These are phyloP conservation scores for Blennius ocellaris DNA, from an alignment of 2,113 vertebrate species.

Conservation along the genomic window DNA sequence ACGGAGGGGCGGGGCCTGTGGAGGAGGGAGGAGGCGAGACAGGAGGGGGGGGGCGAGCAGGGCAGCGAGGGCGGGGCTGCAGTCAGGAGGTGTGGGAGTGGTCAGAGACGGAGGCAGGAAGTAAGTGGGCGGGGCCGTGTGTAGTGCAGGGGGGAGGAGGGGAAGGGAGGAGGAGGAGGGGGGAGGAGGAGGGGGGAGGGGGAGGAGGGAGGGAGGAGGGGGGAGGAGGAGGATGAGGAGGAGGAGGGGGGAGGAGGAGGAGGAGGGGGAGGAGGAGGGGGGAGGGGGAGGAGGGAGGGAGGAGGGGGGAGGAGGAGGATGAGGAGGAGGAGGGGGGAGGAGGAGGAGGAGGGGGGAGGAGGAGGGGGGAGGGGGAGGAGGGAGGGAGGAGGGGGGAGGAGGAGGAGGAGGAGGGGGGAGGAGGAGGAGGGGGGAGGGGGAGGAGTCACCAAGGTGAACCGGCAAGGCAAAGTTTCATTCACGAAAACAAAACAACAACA, in stretches of 20 bases:
- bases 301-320: too few species aligned
- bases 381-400: conserved; percentile 29
- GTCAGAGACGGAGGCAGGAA: conserved; percentile 34
- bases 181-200: conserved; percentile 37
- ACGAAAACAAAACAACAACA: conserved; percentile 40
- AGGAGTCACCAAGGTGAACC: conserved; percentile 62
- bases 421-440: too few species aligned
- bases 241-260: too few species aligned
- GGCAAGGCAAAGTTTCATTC: conserved; percentile 79
- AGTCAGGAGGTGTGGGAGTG: conserved; percentile 65
- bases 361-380: too few species aligned
- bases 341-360: conserved; percentile 40
- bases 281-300: conserved; percentile 38
- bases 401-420: conserved; percentile 51
- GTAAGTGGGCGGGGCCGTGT: conserved; percentile 29
- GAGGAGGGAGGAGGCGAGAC: conserved; percentile 89
- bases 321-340: conserved; percentile 60
- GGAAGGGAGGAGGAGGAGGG: too few species aligned
- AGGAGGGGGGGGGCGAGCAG: conserved; percentile 88
- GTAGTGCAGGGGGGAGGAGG: conserved; percentile 31
- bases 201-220: conserved; percentile 56
- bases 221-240: too few species aligned
- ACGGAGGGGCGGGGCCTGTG: conserved; percentile 91
- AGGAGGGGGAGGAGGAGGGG: too few species aligned
- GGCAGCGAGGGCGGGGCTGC: conserved; percentile 90